These are phyloP conservation scores for Cuniculus paca DNA, from an alignment of 2,797 vertebrate genomes.

Conservation along the genomic window DNA sequence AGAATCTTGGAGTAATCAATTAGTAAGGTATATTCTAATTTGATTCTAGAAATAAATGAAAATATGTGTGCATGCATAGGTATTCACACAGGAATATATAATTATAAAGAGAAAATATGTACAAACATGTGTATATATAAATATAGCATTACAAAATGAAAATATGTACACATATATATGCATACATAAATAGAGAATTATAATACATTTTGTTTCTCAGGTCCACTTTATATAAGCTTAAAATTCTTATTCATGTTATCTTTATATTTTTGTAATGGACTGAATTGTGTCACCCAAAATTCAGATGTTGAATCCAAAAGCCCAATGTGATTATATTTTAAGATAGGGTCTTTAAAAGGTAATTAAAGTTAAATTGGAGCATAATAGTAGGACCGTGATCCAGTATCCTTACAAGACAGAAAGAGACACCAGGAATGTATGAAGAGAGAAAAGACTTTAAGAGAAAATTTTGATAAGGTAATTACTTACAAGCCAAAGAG, in stretches of 20 bases:
- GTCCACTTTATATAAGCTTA: neutral
- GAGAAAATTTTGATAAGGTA: neutral
- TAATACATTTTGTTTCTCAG: neutral
- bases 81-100: neutral
- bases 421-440: neutral
- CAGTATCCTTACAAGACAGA: neutral
- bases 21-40: slow-evolving; percentile 28
- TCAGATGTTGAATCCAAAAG: neutral
- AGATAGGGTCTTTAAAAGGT: neutral
- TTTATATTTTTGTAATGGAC: neutral
- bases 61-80: neutral
- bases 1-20: neutral
- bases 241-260: neutral
- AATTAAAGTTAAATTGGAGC: neutral
- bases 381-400: neutral
- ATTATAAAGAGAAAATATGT: neutral
- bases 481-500: neutral
- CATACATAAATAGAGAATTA: neutral
- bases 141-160: neutral
- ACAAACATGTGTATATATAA: neutral
- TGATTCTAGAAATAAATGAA: neutral
- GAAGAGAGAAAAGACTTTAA: rapidly evolving
- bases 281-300: neutral
- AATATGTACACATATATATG: neutral
- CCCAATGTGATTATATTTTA: neutral